phyloP scores from a whole-genome alignment of 1,140 invertebrate species.

The Anoplophora glabripennis region DNA sequence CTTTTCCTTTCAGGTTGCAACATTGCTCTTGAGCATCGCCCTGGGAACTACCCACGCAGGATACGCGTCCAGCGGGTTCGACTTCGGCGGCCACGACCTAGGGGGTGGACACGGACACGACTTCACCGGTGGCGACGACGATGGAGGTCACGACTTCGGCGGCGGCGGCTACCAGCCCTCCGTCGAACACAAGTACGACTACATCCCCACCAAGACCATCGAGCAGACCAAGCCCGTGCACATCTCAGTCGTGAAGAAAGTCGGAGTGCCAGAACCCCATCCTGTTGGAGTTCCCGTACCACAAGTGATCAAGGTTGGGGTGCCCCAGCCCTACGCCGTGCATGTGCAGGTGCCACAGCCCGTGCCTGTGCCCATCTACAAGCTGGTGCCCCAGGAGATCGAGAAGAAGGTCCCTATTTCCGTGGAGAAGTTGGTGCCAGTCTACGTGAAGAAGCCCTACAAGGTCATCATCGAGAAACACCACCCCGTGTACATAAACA shows the following conservation, averaged over 20 bases:
- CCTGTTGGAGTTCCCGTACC: constrained; percentile 70
- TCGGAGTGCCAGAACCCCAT: constrained; percentile 71
- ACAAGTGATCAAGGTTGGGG: constrained; percentile 69
- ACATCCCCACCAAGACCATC: constrained; percentile 55
- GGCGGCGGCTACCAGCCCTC: constrained; percentile 27
- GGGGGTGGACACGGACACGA: constrained; percentile 24
- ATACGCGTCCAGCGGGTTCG: constrained; percentile 29
- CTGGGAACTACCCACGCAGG: constrained; percentile 31
- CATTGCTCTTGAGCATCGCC: constrained; percentile 31
- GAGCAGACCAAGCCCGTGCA: constrained; percentile 67
- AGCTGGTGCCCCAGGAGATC: constrained; percentile 61
- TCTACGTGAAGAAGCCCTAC: constrained; percentile 73
- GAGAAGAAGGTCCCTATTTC: constrained; percentile 73
- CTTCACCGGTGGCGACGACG: constrained; percentile 12
- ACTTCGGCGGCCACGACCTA: constrained; percentile 33
- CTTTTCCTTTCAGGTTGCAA: constrained; percentile 28
- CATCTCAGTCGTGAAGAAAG: constrained; percentile 71
- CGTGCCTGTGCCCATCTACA: constrained; percentile 70
- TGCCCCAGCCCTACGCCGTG: constrained; percentile 72
- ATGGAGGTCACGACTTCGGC: constrained; percentile 12
- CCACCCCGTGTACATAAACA: constrained; percentile 68
- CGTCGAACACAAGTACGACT: constrained; percentile 42
- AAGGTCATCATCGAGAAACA: constrained; percentile 74
- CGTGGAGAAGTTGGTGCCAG: constrained; percentile 72
- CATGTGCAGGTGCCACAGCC: constrained; percentile 69